phyloP scores from a whole-genome alignment of 1,140 invertebrate genomes.

The Adelges cooleyi region DNA sequence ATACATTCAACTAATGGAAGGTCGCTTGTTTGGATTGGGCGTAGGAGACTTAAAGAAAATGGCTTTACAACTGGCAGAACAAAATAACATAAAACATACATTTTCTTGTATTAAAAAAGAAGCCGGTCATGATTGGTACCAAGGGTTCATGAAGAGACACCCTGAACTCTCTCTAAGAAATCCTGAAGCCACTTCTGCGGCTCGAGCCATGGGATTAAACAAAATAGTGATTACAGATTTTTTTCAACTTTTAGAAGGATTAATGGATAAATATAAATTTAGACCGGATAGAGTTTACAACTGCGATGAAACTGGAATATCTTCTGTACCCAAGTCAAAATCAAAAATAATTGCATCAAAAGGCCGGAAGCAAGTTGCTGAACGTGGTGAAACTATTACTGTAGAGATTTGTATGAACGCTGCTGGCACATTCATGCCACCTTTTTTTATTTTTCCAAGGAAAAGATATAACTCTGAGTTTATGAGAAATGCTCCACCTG shows the following conservation, averaged over 20 bases:
- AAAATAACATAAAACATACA: background rate
- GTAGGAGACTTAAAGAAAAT: background rate
- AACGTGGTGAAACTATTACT: constrained; percentile 35
- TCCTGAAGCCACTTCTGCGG: constrained; percentile 31
- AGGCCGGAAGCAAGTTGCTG: constrained; percentile 33
- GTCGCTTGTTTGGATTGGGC: background rate
- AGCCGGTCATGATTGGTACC: constrained; percentile 38
- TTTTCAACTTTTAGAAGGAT: background rate
- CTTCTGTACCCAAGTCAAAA: constrained; percentile 37
- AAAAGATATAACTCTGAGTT: constrained; percentile 32
- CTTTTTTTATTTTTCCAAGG: constrained; percentile 30
- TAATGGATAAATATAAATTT: constrained; percentile 31
- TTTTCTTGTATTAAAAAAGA: background rate
- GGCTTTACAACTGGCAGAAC: background rate
- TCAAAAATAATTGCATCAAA: constrained; percentile 36
- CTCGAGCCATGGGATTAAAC: background rate
- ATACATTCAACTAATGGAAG: background rate
- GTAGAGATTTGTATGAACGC: constrained; percentile 37
- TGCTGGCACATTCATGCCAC: constrained; percentile 35
- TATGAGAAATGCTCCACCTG: constrained; percentile 33
- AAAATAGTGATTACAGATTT: background rate
- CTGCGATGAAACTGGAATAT: constrained; percentile 39
- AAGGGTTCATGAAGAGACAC: constrained; percentile 35
- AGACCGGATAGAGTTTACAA: constrained; percentile 35
- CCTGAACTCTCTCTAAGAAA: constrained; percentile 36